A percentile compares a stretch with the other conserved stretches of the same genome.
phyloP scores from a whole-genome alignment of 2,888 invertebrate genomes.

The Lapara coniferarum region DNA sequence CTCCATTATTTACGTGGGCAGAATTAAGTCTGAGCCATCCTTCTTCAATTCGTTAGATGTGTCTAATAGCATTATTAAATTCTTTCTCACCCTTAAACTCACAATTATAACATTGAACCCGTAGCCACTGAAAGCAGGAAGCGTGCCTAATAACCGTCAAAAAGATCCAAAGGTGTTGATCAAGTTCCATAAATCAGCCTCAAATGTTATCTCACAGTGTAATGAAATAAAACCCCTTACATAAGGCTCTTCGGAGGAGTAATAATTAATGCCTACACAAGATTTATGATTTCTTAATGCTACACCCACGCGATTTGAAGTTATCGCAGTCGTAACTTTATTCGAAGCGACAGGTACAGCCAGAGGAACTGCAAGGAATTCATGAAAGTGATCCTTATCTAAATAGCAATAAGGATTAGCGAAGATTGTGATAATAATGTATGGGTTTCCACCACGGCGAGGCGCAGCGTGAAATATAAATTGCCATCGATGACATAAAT shows the following conservation, averaged over 20 bases:
- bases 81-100: neutral
- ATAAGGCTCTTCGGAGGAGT: conserved; percentile 49
- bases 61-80: neutral
- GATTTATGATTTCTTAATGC: conserved; percentile 77
- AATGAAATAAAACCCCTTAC: conserved; percentile 71
- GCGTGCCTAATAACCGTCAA: conserved; percentile 51
- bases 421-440: conserved; percentile 39
- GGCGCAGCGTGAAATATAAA: conserved; percentile 52
- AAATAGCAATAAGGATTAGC: conserved; percentile 29
- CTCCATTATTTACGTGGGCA: too few relatives aligned
- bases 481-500: conserved; percentile 56
- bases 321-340: conserved; percentile 50
- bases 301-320: conserved; percentile 65
- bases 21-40: too few relatives aligned
- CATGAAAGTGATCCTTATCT: conserved; percentile 35
- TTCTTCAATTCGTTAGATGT: neutral
- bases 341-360: conserved; percentile 50
- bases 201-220: conserved; percentile 61
- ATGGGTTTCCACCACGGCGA: conserved; percentile 41
- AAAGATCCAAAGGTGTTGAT: conserved; percentile 50
- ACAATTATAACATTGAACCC: conserved; percentile 28
- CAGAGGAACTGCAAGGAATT: conserved; percentile 34
- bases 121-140: conserved; percentile 43
- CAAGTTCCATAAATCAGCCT: conserved; percentile 69
- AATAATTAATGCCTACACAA: conserved; percentile 68